These are phyloP conservation scores for Cataglyphis albicans DNA, from an alignment of 2,888 invertebrate genomes.

Conservation along the genomic window DNA sequence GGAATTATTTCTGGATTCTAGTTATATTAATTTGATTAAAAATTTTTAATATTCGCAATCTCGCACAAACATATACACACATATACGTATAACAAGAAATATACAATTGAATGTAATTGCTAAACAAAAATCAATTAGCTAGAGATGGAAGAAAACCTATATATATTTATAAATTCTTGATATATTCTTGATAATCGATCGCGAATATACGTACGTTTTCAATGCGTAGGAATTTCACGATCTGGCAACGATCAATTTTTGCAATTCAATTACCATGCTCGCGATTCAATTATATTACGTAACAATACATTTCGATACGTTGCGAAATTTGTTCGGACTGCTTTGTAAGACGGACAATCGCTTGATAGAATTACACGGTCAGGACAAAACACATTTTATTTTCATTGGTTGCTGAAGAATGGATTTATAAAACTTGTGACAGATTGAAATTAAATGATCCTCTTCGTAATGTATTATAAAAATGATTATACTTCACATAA, in stretches of 20 bases:
- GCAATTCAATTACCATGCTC: not conserved
- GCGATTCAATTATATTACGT: conserved; percentile 11
- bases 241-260: not conserved
- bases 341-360: not conserved
- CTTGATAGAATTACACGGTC: conserved; percentile 1
- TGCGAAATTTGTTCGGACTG: conserved; percentile 12
- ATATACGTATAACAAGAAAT: not conserved
- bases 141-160: not conserved
- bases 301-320: conserved; percentile 6
- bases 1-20: not conserved
- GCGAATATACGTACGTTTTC: not conserved
- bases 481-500: not conserved
- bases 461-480: not conserved
- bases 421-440: not conserved
- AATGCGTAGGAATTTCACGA: not conserved
- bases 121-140: not conserved
- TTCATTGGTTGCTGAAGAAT: not conserved
- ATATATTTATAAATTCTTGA: not conserved
- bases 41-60: not conserved
- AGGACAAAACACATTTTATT: not conserved
- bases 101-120: not conserved
- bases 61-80: not conserved
- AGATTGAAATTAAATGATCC: not conserved
- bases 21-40: conserved; percentile 2
- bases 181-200: conserved; percentile 4